A percentile compares a stretch with the other conserved stretches of the same genome.
Evolutionary conservation across 1,140 invertebrate genomes (phyloP).

Genomic region (Fopius arisanus): DNA sequence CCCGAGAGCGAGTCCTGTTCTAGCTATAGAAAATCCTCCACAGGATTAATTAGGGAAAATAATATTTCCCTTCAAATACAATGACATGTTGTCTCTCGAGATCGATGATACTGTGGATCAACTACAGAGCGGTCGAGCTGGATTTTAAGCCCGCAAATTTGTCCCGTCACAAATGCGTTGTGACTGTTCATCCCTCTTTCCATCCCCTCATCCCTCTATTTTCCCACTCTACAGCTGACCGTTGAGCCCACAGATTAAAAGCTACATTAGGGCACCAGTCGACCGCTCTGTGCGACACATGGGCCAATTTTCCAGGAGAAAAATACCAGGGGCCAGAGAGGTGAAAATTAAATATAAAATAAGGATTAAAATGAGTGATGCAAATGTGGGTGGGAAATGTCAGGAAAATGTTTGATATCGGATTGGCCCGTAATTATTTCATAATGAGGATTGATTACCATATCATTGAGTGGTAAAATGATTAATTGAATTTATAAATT

Average conservation of each 20-base stretch:
- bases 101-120: not conserved
- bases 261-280: constrained; percentile 27
- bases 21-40: too few species aligned
- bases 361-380: not conserved
- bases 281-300: constrained; percentile 20
- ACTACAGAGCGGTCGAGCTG: not conserved
- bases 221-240: constrained; percentile 6
- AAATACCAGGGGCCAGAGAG: not conserved
- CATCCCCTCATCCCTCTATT: not conserved
- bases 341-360: not conserved
- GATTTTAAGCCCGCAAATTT: constrained; percentile 30
- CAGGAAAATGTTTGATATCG: not conserved
- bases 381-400: not conserved
- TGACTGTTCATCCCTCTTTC: constrained; percentile 1
- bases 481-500: not conserved
- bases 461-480: constrained; percentile 1
- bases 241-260: constrained; percentile 34
- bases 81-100: not conserved
- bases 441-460: constrained; percentile 4
- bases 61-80: not conserved
- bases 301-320: not conserved
- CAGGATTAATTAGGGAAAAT: not conserved
- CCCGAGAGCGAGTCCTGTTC: too few species aligned
- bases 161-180: constrained; percentile 25
- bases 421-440: not conserved